These are phyloP conservation scores for Cephalopachus bancanus DNA, from an alignment of 2,797 vertebrate species.

Conservation along the genomic window DNA sequence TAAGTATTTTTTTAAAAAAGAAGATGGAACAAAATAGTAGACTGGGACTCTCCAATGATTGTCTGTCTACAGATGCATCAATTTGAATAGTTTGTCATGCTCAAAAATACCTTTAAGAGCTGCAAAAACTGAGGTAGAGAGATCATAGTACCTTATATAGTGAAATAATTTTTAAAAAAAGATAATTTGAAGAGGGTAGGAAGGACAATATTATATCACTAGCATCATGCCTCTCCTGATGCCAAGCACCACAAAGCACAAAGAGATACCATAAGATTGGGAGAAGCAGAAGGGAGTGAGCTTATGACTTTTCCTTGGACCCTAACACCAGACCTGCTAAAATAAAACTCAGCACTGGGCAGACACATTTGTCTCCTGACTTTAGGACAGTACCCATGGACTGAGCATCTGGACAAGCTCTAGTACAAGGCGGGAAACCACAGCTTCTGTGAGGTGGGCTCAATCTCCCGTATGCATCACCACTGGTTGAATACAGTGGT, in stretches of 20 bases:
- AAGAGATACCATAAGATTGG: background rate
- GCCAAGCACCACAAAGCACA: background rate
- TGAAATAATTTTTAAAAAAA: background rate
- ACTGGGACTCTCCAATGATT: background rate
- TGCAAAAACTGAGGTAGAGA: background rate
- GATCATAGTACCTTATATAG: background rate
- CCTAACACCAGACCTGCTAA: background rate
- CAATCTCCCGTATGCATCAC: background rate
- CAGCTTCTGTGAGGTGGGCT: background rate
- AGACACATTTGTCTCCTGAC: background rate
- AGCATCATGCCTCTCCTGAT: background rate
- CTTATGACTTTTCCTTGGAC: background rate
- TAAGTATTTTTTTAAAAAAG: background rate
- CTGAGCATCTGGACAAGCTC: background rate
- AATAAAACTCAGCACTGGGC: background rate
- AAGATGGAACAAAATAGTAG: background rate
- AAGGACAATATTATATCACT: background rate
- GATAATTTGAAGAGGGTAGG: background rate
- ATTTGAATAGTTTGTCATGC: background rate
- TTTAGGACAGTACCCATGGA: background rate
- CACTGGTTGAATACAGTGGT: background rate
- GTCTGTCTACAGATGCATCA: background rate
- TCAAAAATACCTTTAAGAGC: background rate
- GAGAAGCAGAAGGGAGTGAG: background rate
- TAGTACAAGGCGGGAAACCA: background rate